Base-by-base conservation (phyloP, 2,888 invertebrate genomes). In the Endotricha flammealis region DNA sequence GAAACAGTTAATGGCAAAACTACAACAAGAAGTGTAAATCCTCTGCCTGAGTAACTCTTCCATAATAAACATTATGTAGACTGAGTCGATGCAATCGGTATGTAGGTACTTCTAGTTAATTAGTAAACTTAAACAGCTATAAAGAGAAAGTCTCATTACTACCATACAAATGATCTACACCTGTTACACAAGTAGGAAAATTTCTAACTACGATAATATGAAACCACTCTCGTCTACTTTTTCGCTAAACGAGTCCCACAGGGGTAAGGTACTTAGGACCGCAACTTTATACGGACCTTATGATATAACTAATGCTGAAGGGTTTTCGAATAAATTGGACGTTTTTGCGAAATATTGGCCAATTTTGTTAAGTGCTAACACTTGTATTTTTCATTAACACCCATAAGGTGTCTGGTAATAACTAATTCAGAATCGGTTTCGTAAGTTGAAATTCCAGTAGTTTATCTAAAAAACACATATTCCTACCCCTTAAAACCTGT, bases 221-320 rank as follows among this genome's bases (percentile, higher is more conserved):
- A 29, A 12, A 35, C 6, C 13, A 14, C 22, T 14, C 29, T 12
- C 20, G 53, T 56, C 63, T 67, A 69, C 56, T 60, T 67, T 74
- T 74, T 61, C 70, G 51, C 44, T 50, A 64, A 73, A 78, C 64
- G 63, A 63, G 64, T 53, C 69, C 74, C 70, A 51, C 53, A 52
- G 71, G 73, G 59, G 46, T 53, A 63, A 8, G 12, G 2, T 29
- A 10, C 17, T 17, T 10, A 29, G 9, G 29, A 29, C 12, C 12
- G 30, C 12, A 22, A 22, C 20, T 22, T 7, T 22, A 12, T n/a
- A 12, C 28, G 13, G 9, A 13, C 14, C 28, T 13, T 31, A 31
- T 12, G 20, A 31, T 22, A 44, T 48, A 54, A 56, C 50, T 62
- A 61, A 52, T 57, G 53, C 53, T 51, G 40, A n/a, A 50, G 41